phyloP scores from a whole-genome alignment of 2,113 vertebrate genomes.

The Brienomyrus brachyistius region DNA sequence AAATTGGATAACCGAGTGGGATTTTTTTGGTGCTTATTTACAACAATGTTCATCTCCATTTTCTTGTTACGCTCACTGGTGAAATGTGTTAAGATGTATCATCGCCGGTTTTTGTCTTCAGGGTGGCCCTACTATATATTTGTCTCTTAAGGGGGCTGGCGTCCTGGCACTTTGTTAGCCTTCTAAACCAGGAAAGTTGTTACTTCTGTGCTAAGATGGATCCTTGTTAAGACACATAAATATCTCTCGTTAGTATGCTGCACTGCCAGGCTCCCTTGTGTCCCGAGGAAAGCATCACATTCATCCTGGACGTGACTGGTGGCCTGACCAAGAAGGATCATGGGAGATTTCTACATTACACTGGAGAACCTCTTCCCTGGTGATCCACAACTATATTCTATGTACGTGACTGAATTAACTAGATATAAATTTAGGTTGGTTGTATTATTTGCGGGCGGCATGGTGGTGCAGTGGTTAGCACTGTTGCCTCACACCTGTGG shows the following conservation, averaged over 20 bases:
- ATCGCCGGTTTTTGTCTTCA: neutral
- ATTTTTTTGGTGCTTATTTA: neutral
- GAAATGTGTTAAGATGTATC: neutral
- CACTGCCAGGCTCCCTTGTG: slow-evolving; percentile 45
- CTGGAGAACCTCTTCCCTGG: slow-evolving; percentile 51
- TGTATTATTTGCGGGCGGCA: neutral
- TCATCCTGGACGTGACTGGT: slow-evolving; percentile 51
- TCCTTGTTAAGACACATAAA: neutral
- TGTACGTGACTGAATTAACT: neutral
- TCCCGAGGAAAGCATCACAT: slow-evolving; percentile 48
- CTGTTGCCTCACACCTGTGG: too few species aligned
- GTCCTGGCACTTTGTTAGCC: neutral
- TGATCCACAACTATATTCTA: slow-evolving; percentile 29
- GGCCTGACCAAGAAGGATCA: slow-evolving; percentile 51
- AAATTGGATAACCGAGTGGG: neutral
- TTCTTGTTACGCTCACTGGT: neutral
- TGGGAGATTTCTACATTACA: slow-evolving; percentile 53
- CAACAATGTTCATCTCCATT: neutral
- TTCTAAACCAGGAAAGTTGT: neutral
- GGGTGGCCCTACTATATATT: neutral
- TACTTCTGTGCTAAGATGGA: neutral
- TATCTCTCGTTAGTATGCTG: neutral
- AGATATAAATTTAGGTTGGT: neutral
- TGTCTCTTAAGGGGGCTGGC: neutral
- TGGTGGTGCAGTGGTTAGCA: too few species aligned